Base-by-base conservation (phyloP, 2,113 vertebrate genomes). In the Bufo bufo region DNA sequence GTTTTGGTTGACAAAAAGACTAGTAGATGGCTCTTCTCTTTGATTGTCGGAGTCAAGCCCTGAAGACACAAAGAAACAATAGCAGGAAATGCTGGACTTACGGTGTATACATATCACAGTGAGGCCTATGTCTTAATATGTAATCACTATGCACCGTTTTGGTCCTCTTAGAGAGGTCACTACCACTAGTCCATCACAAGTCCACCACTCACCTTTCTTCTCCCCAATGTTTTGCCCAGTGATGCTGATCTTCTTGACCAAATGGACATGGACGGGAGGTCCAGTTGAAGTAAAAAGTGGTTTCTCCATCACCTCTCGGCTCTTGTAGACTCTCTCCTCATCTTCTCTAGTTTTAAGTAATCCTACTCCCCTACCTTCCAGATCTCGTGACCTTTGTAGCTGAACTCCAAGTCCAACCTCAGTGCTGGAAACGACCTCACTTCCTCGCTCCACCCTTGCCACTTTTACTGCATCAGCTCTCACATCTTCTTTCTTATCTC, bases 211-310 rank as follows among this genome's bases (percentile, higher is more conserved):
- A 52, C 33, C 20, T 81, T 59, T 87, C 84, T 75, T 77, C 85
- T 90, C 77, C 4, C 5, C 58, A 33, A 75, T 19, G 52, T 75
- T 58, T 6, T 85, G 79, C 19, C 89, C 45, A 9, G 85, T 87
- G 77, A 94, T 93, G 85, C 93, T 93, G 87, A 94, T 94, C 77
- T 94, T 94, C 84, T 92, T 93, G 47, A 92, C 91, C 2, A 81
- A 43, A 17, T 94, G 94, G 52, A 47, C 5, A 90, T 1, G 20
- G 85, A 0, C 0, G 12, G 43, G 14, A 13, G 50, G 90, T 13
- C 14, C 87, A 74, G 0, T 85, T 0, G 89, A 0, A 66, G 11
- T 0, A 91, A 77, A 91, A 50, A 91, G 90, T 23, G 87, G 85
- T 0, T 92, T 89, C 86, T 94, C 94, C 89, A 93, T 74, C 75